phyloP scores from a whole-genome alignment of 2,888 invertebrate genomes.

The Calameuta pallipes region DNA sequence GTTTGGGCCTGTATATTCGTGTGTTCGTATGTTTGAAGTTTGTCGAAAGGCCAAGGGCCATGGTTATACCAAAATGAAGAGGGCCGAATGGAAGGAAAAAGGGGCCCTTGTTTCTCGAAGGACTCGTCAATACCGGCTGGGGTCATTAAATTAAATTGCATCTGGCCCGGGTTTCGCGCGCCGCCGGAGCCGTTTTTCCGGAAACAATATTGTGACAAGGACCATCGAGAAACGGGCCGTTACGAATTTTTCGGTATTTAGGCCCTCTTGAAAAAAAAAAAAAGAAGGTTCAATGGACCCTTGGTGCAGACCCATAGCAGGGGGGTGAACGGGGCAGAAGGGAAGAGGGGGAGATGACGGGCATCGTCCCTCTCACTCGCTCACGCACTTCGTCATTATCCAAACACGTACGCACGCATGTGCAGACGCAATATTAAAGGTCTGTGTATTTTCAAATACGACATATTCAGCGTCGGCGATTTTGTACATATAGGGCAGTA shows the following conservation, averaged over 20 bases:
- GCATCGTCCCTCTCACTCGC: slow-evolving; percentile 28
- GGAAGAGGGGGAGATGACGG: slow-evolving; percentile 12
- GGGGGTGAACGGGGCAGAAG: slow-evolving; percentile 16
- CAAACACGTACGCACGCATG: slow-evolving; percentile 35
- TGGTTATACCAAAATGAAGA: neutral
- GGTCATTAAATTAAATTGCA: slow-evolving; percentile 46
- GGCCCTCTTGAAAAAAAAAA: slow-evolving; percentile 43
- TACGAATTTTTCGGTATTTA: slow-evolving; percentile 44
- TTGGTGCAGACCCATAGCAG: slow-evolving; percentile 29
- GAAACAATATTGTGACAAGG: slow-evolving; percentile 62
- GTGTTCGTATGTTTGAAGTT: neutral
- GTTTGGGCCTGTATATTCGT: neutral
- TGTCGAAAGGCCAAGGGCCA: neutral
- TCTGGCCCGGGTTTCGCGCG: slow-evolving; percentile 24
- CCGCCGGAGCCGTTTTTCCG: slow-evolving; percentile 52
- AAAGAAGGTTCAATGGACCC: slow-evolving; percentile 47
- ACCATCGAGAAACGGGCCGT: slow-evolving; percentile 44
- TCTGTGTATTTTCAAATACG: neutral
- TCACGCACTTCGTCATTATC: slow-evolving; percentile 39
- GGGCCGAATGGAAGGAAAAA: neutral
- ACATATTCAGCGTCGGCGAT: slow-evolving; percentile 20
- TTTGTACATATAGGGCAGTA: slow-evolving; percentile 19
- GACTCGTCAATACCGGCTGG: slow-evolving; percentile 18
- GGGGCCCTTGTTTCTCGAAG: neutral
- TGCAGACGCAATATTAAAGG: neutral